A percentile compares a stretch with the other conserved stretches of the same genome.
Conservation (phyloP, 2,888 invertebrate genomes). For the Ptilodon capucinus region DNA sequence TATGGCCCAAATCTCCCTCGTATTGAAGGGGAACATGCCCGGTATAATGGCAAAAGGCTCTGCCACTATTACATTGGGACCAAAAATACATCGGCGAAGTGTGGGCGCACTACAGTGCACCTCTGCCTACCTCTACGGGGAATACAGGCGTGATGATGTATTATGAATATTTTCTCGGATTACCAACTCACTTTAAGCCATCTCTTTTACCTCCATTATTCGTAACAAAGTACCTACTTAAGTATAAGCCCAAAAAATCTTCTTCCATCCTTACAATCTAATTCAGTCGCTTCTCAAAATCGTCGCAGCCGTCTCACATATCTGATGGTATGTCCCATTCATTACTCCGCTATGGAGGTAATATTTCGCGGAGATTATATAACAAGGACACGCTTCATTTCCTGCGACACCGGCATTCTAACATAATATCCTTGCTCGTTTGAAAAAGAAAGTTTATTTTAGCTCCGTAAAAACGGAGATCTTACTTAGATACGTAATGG, state of each 20-base stretch:
- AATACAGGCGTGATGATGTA: no score
- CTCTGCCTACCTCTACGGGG: no score
- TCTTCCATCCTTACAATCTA: constrained; percentile 7
- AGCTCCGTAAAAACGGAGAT: neutral
- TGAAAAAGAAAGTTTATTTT: neutral
- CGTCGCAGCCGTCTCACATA: constrained; percentile 15
- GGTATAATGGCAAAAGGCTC: no score
- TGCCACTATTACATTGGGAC: no score
- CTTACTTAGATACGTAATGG: neutral
- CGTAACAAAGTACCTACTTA: neutral
- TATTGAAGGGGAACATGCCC: no score
- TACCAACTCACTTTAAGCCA: no score
- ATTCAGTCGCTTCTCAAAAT: constrained; percentile 6
- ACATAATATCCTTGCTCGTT: neutral
- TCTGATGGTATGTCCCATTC: constrained; percentile 24
- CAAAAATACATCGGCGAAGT: no score
- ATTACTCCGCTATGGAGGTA: constrained; percentile 21
- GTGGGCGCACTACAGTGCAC: no score
- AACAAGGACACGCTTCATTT: constrained; percentile 36
- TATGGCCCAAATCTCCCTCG: no score
- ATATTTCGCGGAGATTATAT: constrained; percentile 30
- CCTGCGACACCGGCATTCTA: constrained; percentile 19
- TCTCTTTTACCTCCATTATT: no score
- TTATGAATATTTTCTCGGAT: no score
- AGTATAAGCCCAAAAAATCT: constrained; percentile 5